Evolutionary conservation across 2,888 invertebrate genomes (phyloP).

Genomic region (Cantharis rufa): DNA sequence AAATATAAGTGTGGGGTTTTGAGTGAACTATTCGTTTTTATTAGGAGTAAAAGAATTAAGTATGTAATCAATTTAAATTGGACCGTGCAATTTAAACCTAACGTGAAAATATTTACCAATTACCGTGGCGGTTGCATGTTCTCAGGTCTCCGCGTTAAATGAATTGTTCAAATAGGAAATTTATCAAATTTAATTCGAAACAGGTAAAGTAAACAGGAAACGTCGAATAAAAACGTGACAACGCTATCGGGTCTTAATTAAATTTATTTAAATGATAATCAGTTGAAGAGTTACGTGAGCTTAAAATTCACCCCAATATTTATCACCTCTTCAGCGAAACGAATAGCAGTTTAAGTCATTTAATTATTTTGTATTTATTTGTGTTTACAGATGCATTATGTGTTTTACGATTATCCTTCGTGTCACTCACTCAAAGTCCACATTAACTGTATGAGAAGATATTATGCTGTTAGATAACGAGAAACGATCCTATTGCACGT

Average conservation of each 20-base stretch:
- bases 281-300: neutral
- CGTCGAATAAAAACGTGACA: neutral
- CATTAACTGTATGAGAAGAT: constrained; percentile 5
- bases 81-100: neutral
- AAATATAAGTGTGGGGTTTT: neutral
- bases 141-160: neutral
- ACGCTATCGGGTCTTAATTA: neutral
- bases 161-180: neutral
- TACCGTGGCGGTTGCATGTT: neutral
- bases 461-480: constrained; percentile 23
- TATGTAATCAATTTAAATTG: neutral
- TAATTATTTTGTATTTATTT: constrained; percentile 16
- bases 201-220: neutral
- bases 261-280: neutral
- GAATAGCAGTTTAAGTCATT: constrained; percentile 7
- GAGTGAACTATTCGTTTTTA: neutral
- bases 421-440: constrained; percentile 20
- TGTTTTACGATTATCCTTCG: constrained; percentile 18
- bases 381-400: constrained; percentile 17
- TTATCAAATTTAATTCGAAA: neutral
- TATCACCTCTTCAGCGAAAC: neutral
- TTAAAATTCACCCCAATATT: neutral
- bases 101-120: neutral
- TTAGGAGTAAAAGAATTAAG: neutral
- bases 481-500: constrained; percentile 8